Evolutionary conservation across 1,140 invertebrate species (phyloP), one percentile per base, ranked within the genome.

Genomic region (Antheraea mylitta): DNA sequence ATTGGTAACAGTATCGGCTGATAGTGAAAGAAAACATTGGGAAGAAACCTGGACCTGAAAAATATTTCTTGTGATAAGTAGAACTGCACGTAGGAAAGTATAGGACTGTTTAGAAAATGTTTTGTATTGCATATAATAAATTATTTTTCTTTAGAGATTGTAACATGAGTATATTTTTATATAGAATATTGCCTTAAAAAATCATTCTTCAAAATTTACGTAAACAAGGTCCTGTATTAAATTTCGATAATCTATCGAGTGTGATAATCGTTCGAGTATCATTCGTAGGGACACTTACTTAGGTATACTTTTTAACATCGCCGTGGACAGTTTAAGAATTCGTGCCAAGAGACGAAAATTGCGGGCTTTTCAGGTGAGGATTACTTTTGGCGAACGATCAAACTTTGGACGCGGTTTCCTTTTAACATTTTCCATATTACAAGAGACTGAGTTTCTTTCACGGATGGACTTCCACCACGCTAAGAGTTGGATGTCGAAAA

Each of bases 381-480:
- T 86, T 88, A 86, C 86, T 86, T 78, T 89, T 89, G 87, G 84
- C 87, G 78, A 73, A 71, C 71, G 80, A 84, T 88, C 82, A 89
- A 87, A 86, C 75, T 81, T 86, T 81, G 80, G 79, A 85, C 73
- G 74, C 45, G 76, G 77, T 77, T 86, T 83, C 76, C 83, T 83
- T 83, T 82, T 76, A 80, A 74, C 76, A 78, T 80, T 75, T 82
- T 81, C 68, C 68, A 74, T 78, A 81, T 83, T 84, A 78, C 78
- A 72, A 79, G 79, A 74, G 73, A 69, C 70, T 67, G 67, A 65
- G 85, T 80, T 69, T 67, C 74, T 79, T 80, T 63, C 61, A 63
- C 61, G 61, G 30, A n/a, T 63, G 13, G 30, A 18, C 61, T 22
- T 53, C 45, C 13, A 53, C 5, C 45, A 6, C 45, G 45, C 45